Evolutionary conservation across 2,888 invertebrate species (phyloP).

Genomic region (Kuschelorhynchus macadamiae): DNA sequence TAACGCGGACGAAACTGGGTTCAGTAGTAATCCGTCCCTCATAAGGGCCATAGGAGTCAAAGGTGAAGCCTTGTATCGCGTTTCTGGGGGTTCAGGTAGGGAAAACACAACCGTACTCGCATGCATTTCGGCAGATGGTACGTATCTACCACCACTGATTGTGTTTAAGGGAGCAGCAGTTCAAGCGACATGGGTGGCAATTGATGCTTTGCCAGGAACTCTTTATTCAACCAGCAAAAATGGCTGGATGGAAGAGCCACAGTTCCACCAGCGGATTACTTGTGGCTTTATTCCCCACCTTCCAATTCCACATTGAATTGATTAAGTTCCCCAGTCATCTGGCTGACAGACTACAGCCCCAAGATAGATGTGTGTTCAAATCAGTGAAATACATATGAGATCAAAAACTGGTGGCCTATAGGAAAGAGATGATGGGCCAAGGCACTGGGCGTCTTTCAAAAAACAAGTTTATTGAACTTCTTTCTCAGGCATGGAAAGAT

Average conservation of each 20-base stretch:
- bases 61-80: slow-evolving; percentile 7
- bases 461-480: slow-evolving; percentile 11
- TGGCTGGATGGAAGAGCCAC: slow-evolving; percentile 57
- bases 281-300: slow-evolving; percentile 43
- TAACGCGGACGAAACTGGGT: slow-evolving; percentile 6
- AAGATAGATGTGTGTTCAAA: slow-evolving; percentile 41
- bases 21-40: slow-evolving; percentile 4
- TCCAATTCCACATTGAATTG: slow-evolving; percentile 6
- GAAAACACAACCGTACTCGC: too few relatives aligned
- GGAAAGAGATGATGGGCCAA: too few relatives aligned
- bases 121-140: slow-evolving; percentile 4
- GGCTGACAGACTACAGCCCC: slow-evolving; percentile 49
- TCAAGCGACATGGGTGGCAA: slow-evolving; percentile 52
- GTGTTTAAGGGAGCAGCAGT: slow-evolving; percentile 55
- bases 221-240: slow-evolving; percentile 54
- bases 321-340: slow-evolving; percentile 45
- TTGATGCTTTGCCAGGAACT: slow-evolving; percentile 52
- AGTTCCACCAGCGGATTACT: slow-evolving; percentile 48
- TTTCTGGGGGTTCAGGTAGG: neutral
- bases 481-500: slow-evolving; percentile 18
- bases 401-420: slow-evolving; percentile 30
- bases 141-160: slow-evolving; percentile 44
- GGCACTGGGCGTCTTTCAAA: slow-evolving; percentile 15
- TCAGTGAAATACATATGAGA: slow-evolving; percentile 47
- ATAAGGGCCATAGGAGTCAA: slow-evolving; percentile 19